Base-by-base conservation (phyloP, 2,797 vertebrate genomes). In the Rachycentron canadum region DNA sequence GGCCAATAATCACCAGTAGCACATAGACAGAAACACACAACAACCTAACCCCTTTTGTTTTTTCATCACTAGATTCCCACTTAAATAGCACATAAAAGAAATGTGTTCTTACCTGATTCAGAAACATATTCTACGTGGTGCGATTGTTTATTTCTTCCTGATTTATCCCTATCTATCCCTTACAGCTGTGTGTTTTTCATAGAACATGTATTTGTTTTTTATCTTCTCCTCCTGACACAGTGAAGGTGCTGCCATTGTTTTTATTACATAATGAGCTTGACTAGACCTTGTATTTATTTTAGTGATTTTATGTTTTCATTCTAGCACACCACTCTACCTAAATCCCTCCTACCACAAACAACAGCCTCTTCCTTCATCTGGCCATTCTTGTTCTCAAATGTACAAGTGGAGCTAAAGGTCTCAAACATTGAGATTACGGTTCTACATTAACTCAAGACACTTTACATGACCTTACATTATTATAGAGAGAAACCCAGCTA, bases 221-320 rank as follows among this genome's bases (percentile, higher is more conserved):
- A 64, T 81, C 57, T 61, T 58, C 63, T 67, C 65, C 60, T 73
- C 30, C 50, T 79, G 76, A 73, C 69, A 67, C 47, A 70, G 66
- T 64, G 36, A 61, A 81, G 62, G 52, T 82, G 64, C 66, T 78
- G 56, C 70, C 52, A 61, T 82, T 88, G 73, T 84, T 78, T 88
- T 78, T 80, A 55, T 79, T 78, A 56, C 61, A 81, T 26, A 52
- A 77, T 32, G 50, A 80, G 16, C 45, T 69, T 70, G 69, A 40
- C 25, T 55, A 43, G n/a, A n/a, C 59, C 25, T 50, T 67, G 10
- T 34, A 38, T 74, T n/a, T n/a, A 80, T 78, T 81, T 38, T 11
- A 68, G 16, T 69, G 43, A 71, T 83, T 84, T 70, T 69, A 62
- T 9, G 38, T 40, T 66, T 64, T 55, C 7, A 6, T 63, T 85